Base-by-base conservation (phyloP, 2,888 invertebrate species). In the Plebejus anna region DNA sequence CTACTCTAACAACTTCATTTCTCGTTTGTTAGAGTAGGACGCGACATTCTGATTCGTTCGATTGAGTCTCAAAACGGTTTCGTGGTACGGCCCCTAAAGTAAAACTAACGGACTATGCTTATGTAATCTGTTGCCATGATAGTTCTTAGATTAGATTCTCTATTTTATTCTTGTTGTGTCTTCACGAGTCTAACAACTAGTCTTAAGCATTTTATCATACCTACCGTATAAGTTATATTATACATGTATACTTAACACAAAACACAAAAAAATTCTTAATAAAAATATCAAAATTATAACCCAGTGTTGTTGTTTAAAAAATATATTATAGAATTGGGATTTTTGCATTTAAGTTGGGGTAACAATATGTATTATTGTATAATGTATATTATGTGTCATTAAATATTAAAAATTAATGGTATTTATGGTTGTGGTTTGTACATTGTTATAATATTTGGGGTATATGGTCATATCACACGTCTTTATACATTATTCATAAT, bases 181-280 rank as follows among this genome's bases (percentile, higher is more conserved):
- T 55, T 57, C 22, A 47, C 66, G 66, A 55, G 55, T 73, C 51
- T 76, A 59, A 71, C 59, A 47, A 57, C 71, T 76, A 76, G 76
- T 76, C 76, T 32, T 61, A 72, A 72, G 9, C 36, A 55, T 22
- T 55, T 70, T 59, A 22, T 22, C 22, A 22, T 22, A 22, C 22
- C 22, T 22, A 22, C 22, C 22, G 22, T 22, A 22, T 22, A 22
- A 22, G 22, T 22, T 22, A 22, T 66, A 66, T 66, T 32, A 11
- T 32, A 9, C 3, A 13, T 66, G 13, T 66, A 66, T 22, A 55
- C 11, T 16, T 55, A 55, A 55, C 16, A 55, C 55, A 16, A 55
- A 22, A 22, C 22, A 22, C 22, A 22, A 55, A 51, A 47, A 47
- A 11, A 32, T 32, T 32, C 32, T 32, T 32, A 2, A 32, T 32